phyloP scores from a whole-genome alignment of 1,140 invertebrate species.

The Pinna nobilis region DNA sequence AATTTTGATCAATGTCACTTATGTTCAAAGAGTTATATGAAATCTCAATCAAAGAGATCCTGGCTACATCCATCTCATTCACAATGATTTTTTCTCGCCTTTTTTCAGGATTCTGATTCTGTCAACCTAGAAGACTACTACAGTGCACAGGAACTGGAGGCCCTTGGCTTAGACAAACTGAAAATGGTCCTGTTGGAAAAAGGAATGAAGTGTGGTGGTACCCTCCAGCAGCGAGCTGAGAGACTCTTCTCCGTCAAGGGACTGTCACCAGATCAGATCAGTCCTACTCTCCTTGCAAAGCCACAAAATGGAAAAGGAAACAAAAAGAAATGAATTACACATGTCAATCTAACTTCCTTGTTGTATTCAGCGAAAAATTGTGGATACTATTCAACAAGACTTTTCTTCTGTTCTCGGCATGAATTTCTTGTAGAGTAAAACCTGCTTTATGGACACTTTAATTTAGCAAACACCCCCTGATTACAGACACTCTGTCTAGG shows the following conservation, averaged over 20 bases:
- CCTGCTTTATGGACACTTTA: too few species aligned
- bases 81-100: neutral
- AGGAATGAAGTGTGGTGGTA: constrained; percentile 75
- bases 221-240: constrained; percentile 71
- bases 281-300: constrained; percentile 70
- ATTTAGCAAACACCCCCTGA: too few species aligned
- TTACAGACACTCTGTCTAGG: too few species aligned
- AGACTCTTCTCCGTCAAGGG: constrained; percentile 74
- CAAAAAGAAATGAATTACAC: neutral
- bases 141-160: constrained; percentile 62
- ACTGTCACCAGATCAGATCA: constrained; percentile 66
- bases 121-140: constrained; percentile 63
- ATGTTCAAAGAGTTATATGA: too few species aligned
- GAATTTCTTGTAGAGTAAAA: neutral
- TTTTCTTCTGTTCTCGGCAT: neutral
- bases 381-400: too few species aligned
- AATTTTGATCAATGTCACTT: too few species aligned
- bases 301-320: constrained; percentile 46
- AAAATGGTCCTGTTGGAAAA: constrained; percentile 68
- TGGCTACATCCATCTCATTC: too few species aligned
- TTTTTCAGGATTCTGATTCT: constrained; percentile 28
- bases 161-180: constrained; percentile 71
- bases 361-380: too few species aligned
- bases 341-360: neutral
- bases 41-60: too few species aligned